A percentile compares a stretch with the other conserved stretches of the same genome.
Conservation (phyloP, 2,797 vertebrate genomes). For the Geotrypetes seraphini region DNA sequence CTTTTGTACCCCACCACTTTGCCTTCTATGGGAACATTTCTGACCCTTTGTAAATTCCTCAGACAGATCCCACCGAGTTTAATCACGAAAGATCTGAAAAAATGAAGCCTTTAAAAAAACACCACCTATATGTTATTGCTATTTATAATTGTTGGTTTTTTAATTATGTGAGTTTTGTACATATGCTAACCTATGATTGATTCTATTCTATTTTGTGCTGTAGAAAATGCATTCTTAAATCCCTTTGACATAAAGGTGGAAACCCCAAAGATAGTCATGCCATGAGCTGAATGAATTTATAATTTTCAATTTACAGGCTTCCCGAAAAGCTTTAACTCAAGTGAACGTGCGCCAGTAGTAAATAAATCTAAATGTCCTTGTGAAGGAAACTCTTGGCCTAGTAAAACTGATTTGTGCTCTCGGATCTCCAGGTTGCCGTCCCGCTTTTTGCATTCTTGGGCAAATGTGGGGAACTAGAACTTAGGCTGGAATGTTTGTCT, state of each 20-base stretch:
- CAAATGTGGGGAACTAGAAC: too few species aligned
- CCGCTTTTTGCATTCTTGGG: too few species aligned
- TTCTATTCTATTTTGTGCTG: conserved; percentile 49
- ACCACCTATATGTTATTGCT: conserved; percentile 23
- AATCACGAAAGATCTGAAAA: conserved; percentile 38
- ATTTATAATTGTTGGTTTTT: conserved; percentile 61
- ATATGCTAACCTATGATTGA: conserved; percentile 51
- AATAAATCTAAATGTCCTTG: background rate
- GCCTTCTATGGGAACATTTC: too few species aligned
- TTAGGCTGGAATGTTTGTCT: too few species aligned
- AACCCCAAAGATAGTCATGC: background rate
- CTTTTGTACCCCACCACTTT: conserved; percentile 1
- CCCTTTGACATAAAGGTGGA: background rate
- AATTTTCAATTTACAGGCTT: too few species aligned
- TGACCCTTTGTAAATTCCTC: too few species aligned
- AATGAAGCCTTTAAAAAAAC: conserved; percentile 50
- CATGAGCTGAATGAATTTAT: too few species aligned
- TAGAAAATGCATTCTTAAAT: conserved; percentile 33
- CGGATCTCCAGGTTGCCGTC: too few species aligned
- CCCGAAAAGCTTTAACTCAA: too few species aligned
- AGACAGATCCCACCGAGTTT: conserved; percentile 4
- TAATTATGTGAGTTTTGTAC: conserved; percentile 56
- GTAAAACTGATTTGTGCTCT: too few species aligned
- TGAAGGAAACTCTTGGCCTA: conserved; percentile 6
- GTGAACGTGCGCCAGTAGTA: too few species aligned